Evolutionary conservation across 2,113 vertebrate species (phyloP).

Genomic region (Centropristis striata): DNA sequence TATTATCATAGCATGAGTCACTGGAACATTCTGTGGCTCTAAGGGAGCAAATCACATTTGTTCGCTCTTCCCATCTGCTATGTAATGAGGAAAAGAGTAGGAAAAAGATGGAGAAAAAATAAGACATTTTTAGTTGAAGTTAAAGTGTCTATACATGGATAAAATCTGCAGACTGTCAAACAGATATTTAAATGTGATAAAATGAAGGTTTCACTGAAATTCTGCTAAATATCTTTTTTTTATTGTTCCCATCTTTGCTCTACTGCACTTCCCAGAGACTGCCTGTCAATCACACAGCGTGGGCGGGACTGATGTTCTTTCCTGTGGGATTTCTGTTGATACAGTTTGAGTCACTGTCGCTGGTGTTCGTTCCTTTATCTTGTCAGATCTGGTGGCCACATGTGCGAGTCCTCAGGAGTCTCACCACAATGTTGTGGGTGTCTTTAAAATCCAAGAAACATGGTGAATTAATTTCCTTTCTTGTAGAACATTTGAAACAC

Average conservation of each 20-base stretch:
- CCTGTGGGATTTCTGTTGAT: background rate
- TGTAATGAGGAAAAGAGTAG: conserved; percentile 9
- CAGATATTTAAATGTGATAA: background rate
- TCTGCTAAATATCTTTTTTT: background rate
- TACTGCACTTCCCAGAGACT: background rate
- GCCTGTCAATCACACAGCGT: background rate
- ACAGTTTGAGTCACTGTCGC: background rate
- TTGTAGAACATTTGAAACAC: too few species aligned
- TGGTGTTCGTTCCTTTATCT: background rate
- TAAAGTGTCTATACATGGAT: background rate
- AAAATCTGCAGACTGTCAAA: background rate
- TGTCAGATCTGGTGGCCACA: background rate
- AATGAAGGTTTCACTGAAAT: background rate
- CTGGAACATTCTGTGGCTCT: conserved; percentile 57
- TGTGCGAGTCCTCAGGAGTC: background rate
- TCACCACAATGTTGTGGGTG: background rate
- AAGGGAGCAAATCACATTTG: conserved; percentile 61
- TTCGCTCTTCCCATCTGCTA: conserved; percentile 69
- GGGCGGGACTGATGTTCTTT: background rate
- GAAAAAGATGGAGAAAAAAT: background rate
- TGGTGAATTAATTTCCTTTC: too few species aligned
- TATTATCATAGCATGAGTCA: conserved; percentile 69
- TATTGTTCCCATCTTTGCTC: background rate
- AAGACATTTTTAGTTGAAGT: background rate
- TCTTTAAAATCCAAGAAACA: background rate